Percentiles rank a stretch among this genome's conserved stretches.
Conservation (phyloP, 2,888 invertebrate species). For the Spisula solida region DNA sequence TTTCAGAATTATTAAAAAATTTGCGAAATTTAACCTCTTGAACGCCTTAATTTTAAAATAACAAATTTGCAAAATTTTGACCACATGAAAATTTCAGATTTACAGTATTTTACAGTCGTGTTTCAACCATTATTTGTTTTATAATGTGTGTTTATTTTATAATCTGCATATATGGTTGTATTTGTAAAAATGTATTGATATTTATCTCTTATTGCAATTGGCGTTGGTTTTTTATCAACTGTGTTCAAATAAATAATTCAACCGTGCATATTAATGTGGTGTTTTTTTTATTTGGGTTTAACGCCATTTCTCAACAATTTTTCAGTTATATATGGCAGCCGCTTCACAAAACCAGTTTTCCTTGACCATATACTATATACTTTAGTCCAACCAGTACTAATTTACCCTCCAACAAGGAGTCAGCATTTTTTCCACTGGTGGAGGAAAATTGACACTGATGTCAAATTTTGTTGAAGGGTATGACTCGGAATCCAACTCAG, state of each 20-base stretch:
- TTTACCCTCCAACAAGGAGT: too few relatives aligned
- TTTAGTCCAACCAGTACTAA: too few relatives aligned
- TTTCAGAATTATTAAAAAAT: background rate
- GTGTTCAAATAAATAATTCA: background rate
- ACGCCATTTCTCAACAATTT: too few relatives aligned
- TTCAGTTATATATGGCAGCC: too few relatives aligned
- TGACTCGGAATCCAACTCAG: too few relatives aligned
- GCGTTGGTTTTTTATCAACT: background rate
- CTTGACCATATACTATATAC: too few relatives aligned
- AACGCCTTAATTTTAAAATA: background rate
- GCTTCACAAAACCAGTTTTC: too few relatives aligned
- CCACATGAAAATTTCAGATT: background rate
- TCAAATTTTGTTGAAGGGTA: too few relatives aligned
- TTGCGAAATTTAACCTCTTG: background rate
- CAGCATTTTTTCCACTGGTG: too few relatives aligned
- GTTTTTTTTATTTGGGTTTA: too few relatives aligned
- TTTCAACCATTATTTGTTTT: background rate
- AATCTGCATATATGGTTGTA: background rate
- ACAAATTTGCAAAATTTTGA: background rate
- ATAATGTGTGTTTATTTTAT: background rate
- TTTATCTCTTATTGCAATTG: constrained; percentile 7
- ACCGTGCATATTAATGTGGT: background rate
- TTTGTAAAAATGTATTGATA: background rate
- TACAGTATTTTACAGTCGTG: background rate
- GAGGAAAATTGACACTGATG: too few relatives aligned